Base-by-base conservation (phyloP, 2,113 vertebrate genomes). In the Saimiri boliviensis region DNA sequence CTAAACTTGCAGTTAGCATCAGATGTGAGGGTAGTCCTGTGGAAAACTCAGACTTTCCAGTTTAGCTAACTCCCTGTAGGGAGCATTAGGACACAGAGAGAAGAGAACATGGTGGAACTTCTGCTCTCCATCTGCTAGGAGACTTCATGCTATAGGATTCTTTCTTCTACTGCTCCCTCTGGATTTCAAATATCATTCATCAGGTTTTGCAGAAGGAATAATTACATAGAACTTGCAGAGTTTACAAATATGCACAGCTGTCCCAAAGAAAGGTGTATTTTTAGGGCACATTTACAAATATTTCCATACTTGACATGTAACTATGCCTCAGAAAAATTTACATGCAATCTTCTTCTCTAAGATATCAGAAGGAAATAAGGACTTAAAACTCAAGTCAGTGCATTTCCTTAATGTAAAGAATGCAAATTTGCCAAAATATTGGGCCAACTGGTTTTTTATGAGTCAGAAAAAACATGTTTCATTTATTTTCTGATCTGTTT, bases 401-500 rank as follows among this genome's bases (percentile, higher is more conserved):
- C 0, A 74, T 45, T 77, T 91, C 21, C 27, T 93, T 92, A n/a
- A 86, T 25, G 47, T 30, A 83, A 86, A 93, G 42, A 86, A 21
- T 23, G 86, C 9, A 90, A 68, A 73, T 58, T 88, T 95, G 79
- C 23, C 68, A 71, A 88, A 95, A 86, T 35, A 84, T 92, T 91
- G 93, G 3, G 13, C 73, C 32, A 83, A n/a, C 20, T 63, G 37
- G 27, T 92, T 94, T 95, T 86, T 30, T 58, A 19, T 45, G 23
- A 91, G 16, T 89, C 86, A 96, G 70, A 93, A 6, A 86, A 88
- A 86, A 35, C 23, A 32, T 27, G 32, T 58, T 86, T 85, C 68
- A 58, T 82, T 91, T 81, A n/a, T 54, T 94, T 96, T 86, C 91
- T 92, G 6, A 92, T 54, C 79, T 82, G 79, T 49, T 74, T 60